These are phyloP conservation scores for Lutjanus argentimaculatus DNA, from an alignment of 2,797 vertebrate species.

Conservation along the genomic window DNA sequence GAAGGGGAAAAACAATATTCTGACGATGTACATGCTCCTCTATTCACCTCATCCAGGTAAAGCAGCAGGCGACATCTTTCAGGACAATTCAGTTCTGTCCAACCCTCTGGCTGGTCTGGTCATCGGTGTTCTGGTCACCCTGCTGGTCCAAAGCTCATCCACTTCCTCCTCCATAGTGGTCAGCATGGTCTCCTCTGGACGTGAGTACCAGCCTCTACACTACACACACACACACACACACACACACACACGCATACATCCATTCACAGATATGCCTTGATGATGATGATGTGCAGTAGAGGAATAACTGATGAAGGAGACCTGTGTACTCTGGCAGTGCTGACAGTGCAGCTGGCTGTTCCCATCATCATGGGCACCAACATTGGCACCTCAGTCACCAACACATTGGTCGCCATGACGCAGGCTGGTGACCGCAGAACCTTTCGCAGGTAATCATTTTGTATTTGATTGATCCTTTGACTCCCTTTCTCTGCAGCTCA, in stretches of 20 bases:
- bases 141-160: slow-evolving; percentile 97
- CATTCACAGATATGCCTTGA: background rate
- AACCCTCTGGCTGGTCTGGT: slow-evolving; percentile 96
- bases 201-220: slow-evolving; percentile 85
- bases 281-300: background rate
- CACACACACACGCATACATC: background rate
- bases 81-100: slow-evolving; percentile 90
- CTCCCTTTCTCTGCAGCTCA: background rate
- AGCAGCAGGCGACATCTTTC: slow-evolving; percentile 94
- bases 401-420: slow-evolving; percentile 95
- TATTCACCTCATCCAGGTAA: slow-evolving; percentile 85
- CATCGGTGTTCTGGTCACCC: slow-evolving; percentile 94
- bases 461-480: background rate
- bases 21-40: background rate
- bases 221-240: slow-evolving; percentile 2
- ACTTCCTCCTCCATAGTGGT: slow-evolving; percentile 97
- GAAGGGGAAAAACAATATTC: background rate
- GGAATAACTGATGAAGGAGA: background rate
- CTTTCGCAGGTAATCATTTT: slow-evolving; percentile 91
- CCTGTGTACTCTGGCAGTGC: slow-evolving; percentile 84
- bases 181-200: slow-evolving; percentile 96
- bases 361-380: slow-evolving; percentile 99
- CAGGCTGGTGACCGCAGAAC: slow-evolving; percentile 93
- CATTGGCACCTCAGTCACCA: slow-evolving; percentile 98
- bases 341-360: slow-evolving; percentile 91